Evolutionary conservation across 1,140 invertebrate genomes (phyloP), one percentile per base, ranked within the genome.

Genomic region (Bombyx mandarina): DNA sequence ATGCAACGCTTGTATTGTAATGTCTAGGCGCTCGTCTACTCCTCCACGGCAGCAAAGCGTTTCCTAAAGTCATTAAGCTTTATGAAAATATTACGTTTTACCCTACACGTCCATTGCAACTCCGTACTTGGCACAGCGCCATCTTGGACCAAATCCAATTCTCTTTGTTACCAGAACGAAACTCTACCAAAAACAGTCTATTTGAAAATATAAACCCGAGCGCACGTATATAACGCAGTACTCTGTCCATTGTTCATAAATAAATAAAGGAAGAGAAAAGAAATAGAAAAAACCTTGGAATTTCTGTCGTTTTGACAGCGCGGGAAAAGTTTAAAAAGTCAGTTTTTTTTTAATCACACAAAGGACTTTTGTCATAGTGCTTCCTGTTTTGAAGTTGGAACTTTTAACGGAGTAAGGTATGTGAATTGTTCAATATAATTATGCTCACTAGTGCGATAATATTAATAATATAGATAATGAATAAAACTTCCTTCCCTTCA

Each of bases 41-140:
- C 12, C 12, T 18, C 12, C 1, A 18, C 12, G 12, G 12, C 12
- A 18, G 12, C 12, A 35, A 35, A 35, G 26, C 26, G 26, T 35
- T 35, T 35, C 4, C 26, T 35, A 35, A 35, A 35, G 2, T 35
- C 26, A 35, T 35, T 35, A 35, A 35, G 26, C 4, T 35, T 35
- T 35, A 35, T 5, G 26, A 35, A 35, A 35, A 35, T 35, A 35
- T 35, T 2, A 35, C 62, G 7, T 7, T 60, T 70, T 58, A 76
- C 79, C 75, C 65, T 65, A 70, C 9, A 56, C 58, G 62, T 49
- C 35, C 62, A 55, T 58, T 52, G 70, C 69, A 35, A 77, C 71
- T 82, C 78, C 82, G 80, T 80, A 80, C 65, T 83, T 85, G 82
- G 82, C 80, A 64, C 2, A 6, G 7, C 12, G 75, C 82, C 82